Evolutionary conservation across 2,888 invertebrate genomes (phyloP), one percentile per base, ranked within the genome.

Genomic region (Apamea monoglypha): DNA sequence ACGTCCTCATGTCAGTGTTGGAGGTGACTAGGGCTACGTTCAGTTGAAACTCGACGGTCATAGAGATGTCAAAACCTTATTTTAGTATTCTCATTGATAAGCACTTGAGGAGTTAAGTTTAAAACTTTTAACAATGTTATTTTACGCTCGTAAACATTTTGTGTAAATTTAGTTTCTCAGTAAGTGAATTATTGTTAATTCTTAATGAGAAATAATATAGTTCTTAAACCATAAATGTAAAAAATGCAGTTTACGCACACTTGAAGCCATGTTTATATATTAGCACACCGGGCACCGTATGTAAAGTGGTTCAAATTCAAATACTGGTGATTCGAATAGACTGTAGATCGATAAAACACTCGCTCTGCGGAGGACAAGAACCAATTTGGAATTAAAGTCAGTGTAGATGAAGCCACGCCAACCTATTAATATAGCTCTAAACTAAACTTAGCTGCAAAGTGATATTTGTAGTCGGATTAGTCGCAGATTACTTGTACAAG

Each of bases 401-500:
- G 5, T 36, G 25, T 21, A 16, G 29, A 56, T 59, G 36, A 70
- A 59, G 29, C 25, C 53, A 47, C 50, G 29, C 25, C 36, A n/a
- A 69, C 25, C n/a, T 59, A 29, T 70, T 70, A 70, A 66, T 83
- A 76, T 36, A 56, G 47, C 29, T 83, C 6, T 47, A 53, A 83
- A 53, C 44, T 21, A 67, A 47, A 83, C 53, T 44, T n/a, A 64
- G 59, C 40, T 67, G 25, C 53, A 78, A 78, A 84, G n/a, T 84
- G 50, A 70, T 67, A 78, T 71, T 84, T 67, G 70, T 53, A 36
- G 25, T 47, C 44, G 18, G 56, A 53, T 67, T 70, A 70, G 29
- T 47, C 25, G 29, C 44, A 63, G 16, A 63, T 77, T 76, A 83
- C 40, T 70, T 59, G 50, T n/a, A 70, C 59, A 61, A 84, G 36